Evolutionary conservation across 2,113 vertebrate species (phyloP), one percentile per base, ranked within the genome.

Genomic region (Osmerus eperlanus): DNA sequence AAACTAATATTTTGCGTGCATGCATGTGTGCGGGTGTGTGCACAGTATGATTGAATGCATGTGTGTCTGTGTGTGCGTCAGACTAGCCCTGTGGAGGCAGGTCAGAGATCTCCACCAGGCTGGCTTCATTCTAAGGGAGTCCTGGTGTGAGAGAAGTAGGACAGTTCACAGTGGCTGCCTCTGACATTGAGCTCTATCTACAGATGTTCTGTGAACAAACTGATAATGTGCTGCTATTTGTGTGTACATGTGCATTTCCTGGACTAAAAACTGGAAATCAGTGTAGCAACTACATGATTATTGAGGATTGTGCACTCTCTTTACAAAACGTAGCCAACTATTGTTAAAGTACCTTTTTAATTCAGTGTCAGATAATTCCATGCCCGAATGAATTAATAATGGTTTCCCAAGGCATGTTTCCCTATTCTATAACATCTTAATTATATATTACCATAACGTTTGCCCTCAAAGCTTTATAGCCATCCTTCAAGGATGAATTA

Each of bases 141-240:
- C 62, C 2, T 28, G 6, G 52, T 72, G 67, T 53, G 23, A 64
- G 52, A 32, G 18, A 76, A 75, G 36, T 23, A 51, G 58, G 76
- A 21, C 41, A 56, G 41, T 36, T 71, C 61, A 71, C 67, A 21
- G 51, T 60, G 16, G 36, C 21, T 14, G 14, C 18, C 36, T 1
- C 11, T 66, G 65, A 67, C 65, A 52, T 12, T 61, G 58, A 58
- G 32, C 41, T 14, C 25, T 29, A 47, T 55, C 61, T 72, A 63
- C 60, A 75, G 62, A 19, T 64, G 25, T 18, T 54, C 23, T 62
- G 51, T 9, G 32, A 55, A 55, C 21, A 71, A 58, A 4, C 36
- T 28, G 47, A n/a, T 60, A 21, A 60, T 9, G 19, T 21, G 13
- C 21, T 1, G 21, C 21, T 3, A 9, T n/a, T 60, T 11, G 58